Evolutionary conservation across 2,797 vertebrate genomes (phyloP).

Genomic region (Salarias fasciatus): DNA sequence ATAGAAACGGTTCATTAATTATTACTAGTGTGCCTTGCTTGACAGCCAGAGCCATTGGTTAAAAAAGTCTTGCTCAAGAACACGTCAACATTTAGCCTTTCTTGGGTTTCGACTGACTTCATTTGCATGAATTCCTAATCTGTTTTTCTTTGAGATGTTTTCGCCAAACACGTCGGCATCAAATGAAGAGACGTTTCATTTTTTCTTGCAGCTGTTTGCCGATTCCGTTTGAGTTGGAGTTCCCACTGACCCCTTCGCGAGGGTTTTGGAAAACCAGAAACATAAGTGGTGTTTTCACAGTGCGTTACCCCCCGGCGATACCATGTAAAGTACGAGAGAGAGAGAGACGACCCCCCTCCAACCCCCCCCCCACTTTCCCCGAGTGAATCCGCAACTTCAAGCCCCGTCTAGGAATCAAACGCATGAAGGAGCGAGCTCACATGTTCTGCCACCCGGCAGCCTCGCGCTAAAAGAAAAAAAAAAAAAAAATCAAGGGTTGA

Average conservation of each 20-base stretch:
- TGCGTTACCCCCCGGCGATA: conserved; percentile 41
- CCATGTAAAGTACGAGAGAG: too few species aligned
- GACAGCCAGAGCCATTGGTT: too few species aligned
- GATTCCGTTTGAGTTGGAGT: conserved; percentile 57
- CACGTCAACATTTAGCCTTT: too few species aligned
- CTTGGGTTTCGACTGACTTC: conserved; percentile 8
- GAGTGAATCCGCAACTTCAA: conserved; percentile 47
- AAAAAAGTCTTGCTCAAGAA: too few species aligned
- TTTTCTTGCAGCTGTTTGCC: conserved; percentile 16
- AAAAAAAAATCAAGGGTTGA: conserved; percentile 54
- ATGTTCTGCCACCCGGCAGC: conserved; percentile 42
- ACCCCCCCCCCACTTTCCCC: conserved; percentile 57
- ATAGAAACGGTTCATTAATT: too few species aligned
- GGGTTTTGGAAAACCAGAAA: conserved; percentile 47
- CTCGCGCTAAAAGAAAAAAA: too few species aligned
- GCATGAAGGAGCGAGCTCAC: conserved; percentile 31
- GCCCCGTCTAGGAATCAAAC: conserved; percentile 63
- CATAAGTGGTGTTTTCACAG: conserved; percentile 53
- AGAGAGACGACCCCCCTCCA: too few species aligned
- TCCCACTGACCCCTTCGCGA: conserved; percentile 40
- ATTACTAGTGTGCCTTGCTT: too few species aligned
- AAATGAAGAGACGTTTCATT: conserved; percentile 28
- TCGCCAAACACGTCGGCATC: conserved; percentile 42
- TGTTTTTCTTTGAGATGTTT: too few species aligned
- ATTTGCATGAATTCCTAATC: conserved; percentile 29